Base-by-base conservation (phyloP, 2,797 vertebrate species). In the Alfaro cultratus region DNA sequence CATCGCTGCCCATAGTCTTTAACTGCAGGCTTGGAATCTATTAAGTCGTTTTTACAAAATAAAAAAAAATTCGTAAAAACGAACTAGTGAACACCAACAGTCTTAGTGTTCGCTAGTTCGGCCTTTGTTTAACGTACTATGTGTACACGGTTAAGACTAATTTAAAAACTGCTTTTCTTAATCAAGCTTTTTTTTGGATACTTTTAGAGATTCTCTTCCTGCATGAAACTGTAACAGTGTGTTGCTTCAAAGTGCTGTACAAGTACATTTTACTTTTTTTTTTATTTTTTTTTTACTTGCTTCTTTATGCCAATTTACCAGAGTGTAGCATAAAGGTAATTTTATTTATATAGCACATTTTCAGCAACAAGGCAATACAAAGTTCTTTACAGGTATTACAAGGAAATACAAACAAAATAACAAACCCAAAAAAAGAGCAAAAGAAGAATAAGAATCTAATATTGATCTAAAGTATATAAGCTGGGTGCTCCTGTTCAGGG, bases 221-320 rank as follows among this genome's bases (percentile, higher is more conserved):
- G 64, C 18, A 39, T 5, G 5, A 41, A 39, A 68, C 21, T 70
- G 67, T n/a, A 45, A 15, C 67, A 26, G 26, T 26, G 23, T 71
- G 41, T 29, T 6, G 43, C n/a, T 71, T 26, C 39, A 45, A n/a
- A n/a, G 23, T n/a, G 26, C 12, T 13, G 41, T 45, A 45, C 13
- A 1, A 70, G 43, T 36, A 64, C 0, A 36, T 39, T 39, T 23
- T 1, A 39, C 8, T 39, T 36, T 3, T 21, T 21, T 60, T 43
- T 41, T 41, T 31, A 23, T 64, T 64, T 60, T 43, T 41, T 41
- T 31, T 39, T 64, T 64, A 67, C 34, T 39, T 67, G 10, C 11
- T 67, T 83, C 74, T 78, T 43, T 73, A 71, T 74, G 62, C 45
- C 45, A 39, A 49, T 84, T 89, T 85, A 86, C 81, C 74, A 83